phyloP scores from a whole-genome alignment of 2,888 invertebrate genomes.

The Campoplex nolae region DNA sequence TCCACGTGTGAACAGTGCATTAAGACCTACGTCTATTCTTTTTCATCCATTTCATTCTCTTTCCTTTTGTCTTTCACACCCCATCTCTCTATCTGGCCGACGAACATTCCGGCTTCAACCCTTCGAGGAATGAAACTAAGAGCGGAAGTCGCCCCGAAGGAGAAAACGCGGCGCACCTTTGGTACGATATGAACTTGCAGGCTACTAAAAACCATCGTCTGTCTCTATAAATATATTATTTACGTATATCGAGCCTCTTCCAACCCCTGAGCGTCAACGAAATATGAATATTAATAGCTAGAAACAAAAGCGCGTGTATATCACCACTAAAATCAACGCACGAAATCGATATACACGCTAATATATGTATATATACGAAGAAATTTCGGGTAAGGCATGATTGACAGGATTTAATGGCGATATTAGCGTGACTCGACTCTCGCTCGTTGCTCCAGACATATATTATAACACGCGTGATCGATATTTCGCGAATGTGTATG shows the following conservation, averaged over 20 bases:
- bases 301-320: neutral
- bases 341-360: constrained; percentile 59
- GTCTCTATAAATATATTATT: constrained; percentile 2
- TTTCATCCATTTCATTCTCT: constrained; percentile 48
- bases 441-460: constrained; percentile 15
- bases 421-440: constrained; percentile 45
- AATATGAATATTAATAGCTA: constrained; percentile 63
- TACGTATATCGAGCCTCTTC: constrained; percentile 4
- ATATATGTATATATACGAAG: constrained; percentile 48
- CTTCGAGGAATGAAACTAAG: constrained; percentile 70
- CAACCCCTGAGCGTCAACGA: constrained; percentile 1
- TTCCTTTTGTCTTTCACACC: constrained; percentile 15
- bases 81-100: neutral
- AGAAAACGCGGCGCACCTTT: constrained; percentile 73
- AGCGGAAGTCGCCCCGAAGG: constrained; percentile 70
- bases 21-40: constrained; percentile 44
- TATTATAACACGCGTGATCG: constrained; percentile 18
- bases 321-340: neutral
- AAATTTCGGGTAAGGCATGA: constrained; percentile 57
- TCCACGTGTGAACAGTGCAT: constrained; percentile 37
- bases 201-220: constrained; percentile 38
- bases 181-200: constrained; percentile 36
- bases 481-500: constrained; percentile 35
- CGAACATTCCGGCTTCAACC: constrained; percentile 37
- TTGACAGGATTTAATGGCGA: constrained; percentile 60